phyloP scores from a whole-genome alignment of 1,140 invertebrate genomes.

The Globodera rostochiensis region DNA sequence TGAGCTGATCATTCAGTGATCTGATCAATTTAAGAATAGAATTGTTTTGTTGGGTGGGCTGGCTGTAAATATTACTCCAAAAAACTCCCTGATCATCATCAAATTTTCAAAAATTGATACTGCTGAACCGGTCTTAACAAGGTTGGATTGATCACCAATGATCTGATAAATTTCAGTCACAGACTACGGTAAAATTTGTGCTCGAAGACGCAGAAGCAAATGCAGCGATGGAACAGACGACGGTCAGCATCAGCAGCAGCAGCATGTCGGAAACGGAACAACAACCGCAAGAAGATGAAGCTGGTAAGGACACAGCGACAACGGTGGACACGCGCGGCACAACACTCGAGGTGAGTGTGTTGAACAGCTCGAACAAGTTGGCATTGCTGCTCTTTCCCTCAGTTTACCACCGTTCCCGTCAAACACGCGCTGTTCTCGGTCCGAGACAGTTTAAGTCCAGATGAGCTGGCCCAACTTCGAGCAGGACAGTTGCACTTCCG shows the following conservation, averaged over 20 bases:
- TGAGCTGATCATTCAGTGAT: background rate
- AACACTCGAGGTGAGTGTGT: background rate
- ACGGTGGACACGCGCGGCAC: background rate
- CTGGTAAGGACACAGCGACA: background rate
- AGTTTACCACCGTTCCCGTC: background rate
- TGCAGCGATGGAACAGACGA: background rate
- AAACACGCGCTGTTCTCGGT: constrained; percentile 5
- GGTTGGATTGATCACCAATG: background rate
- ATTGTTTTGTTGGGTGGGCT: background rate
- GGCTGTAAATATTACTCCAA: background rate
- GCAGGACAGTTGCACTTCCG: constrained; percentile 3
- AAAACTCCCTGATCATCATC: background rate
- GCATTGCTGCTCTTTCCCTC: background rate
- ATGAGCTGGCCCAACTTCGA: background rate
- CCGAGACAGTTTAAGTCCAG: background rate
- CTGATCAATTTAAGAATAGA: too few relatives aligned
- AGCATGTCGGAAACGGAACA: background rate
- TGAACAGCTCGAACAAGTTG: too few relatives aligned
- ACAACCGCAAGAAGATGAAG: background rate
- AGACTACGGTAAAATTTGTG: background rate
- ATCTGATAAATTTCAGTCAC: background rate
- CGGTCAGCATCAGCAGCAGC: background rate
- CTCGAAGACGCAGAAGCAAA: background rate
- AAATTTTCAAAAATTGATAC: background rate
- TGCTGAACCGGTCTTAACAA: background rate